Evolutionary conservation across 2,888 invertebrate species (phyloP).

Genomic region (Cephus sareptanus): DNA sequence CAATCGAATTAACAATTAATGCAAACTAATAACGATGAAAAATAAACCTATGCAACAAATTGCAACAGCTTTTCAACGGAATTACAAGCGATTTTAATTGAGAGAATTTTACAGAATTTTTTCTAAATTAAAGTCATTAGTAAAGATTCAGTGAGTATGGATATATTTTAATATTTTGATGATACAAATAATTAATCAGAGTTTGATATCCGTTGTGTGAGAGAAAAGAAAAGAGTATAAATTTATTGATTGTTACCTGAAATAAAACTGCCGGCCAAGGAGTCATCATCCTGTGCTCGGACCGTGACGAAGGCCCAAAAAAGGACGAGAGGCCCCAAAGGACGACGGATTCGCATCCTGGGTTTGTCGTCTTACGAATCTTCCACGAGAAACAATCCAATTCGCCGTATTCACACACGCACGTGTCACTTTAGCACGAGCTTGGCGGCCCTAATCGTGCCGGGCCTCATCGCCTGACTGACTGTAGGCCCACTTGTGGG

Average conservation of each 20-base stretch:
- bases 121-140: background rate
- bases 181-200: background rate
- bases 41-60: background rate
- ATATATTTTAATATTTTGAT: background rate
- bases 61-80: background rate
- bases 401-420: slow-evolving; percentile 4
- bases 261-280: slow-evolving; percentile 83
- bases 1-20: background rate
- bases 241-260: slow-evolving; percentile 71
- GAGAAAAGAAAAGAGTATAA: background rate
- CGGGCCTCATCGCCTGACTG: slow-evolving; percentile 59
- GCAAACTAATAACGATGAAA: background rate
- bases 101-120: background rate
- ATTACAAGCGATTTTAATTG: background rate
- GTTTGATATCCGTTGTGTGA: background rate
- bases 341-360: slow-evolving; percentile 12
- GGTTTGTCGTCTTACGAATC: slow-evolving; percentile 10
- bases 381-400: slow-evolving; percentile 6
- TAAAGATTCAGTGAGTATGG: background rate
- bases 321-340: slow-evolving; percentile 37
- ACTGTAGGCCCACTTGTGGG: slow-evolving; percentile 58
- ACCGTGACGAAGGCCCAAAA: slow-evolving; percentile 39
- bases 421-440: slow-evolving; percentile 43
- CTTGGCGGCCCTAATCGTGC: slow-evolving; percentile 56
- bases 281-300: slow-evolving; percentile 73